Evolutionary conservation across 1,140 invertebrate species (phyloP).

Genomic region (Catajapyx aquilonaris): DNA sequence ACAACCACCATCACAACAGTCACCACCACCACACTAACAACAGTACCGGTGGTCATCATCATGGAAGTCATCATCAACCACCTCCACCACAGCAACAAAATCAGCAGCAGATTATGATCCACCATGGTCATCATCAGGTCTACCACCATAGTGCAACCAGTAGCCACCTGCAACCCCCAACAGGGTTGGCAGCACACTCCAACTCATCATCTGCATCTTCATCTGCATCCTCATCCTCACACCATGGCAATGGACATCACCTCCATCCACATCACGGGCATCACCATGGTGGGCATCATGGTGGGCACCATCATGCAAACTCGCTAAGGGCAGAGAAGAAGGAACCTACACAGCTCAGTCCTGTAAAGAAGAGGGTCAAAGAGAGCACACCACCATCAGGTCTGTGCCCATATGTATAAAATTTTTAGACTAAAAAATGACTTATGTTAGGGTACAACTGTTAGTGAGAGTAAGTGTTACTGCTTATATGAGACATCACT

Average conservation of each 20-base stretch:
- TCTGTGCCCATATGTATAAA: constrained; percentile 3
- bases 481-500: not conserved
- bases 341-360: constrained; percentile 76
- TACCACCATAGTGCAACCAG: constrained; percentile 10
- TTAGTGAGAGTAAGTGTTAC: not conserved
- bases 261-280: constrained; percentile 4
- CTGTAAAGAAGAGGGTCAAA: constrained; percentile 94
- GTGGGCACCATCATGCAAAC: no score
- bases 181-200: constrained; percentile 9
- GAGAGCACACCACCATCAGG: constrained; percentile 72
- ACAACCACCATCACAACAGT: constrained; percentile 16
- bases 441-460: not conserved
- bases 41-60: no score
- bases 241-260: no score
- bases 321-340: constrained; percentile 40
- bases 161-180: constrained; percentile 6
- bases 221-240: no score
- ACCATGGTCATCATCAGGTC: constrained; percentile 10
- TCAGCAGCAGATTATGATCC: no score
- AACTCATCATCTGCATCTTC: no score
- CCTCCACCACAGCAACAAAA: no score
- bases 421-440: not conserved
- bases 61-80: no score
- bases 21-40: constrained; percentile 18
- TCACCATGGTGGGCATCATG: constrained; percentile 9